Evolutionary conservation across 2,888 invertebrate species (phyloP).

Genomic region (Anthophora plumipes): DNA sequence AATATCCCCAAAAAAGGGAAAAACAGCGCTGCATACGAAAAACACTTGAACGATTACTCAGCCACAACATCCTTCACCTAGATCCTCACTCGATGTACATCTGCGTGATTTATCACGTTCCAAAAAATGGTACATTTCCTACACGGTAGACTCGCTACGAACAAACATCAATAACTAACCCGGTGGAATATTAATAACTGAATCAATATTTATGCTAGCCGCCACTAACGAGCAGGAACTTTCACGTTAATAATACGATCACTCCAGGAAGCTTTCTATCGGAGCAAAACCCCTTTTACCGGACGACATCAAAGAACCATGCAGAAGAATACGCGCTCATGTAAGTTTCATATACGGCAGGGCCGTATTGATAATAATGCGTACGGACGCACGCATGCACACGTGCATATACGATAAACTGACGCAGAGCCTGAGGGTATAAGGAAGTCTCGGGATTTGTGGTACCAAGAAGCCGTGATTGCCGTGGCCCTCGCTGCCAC

Average conservation of each 20-base stretch:
- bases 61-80: too few species aligned
- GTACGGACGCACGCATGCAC: conserved; percentile 45
- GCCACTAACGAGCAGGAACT: conserved; percentile 13
- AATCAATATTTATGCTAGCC: conserved; percentile 43
- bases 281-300: conserved; percentile 39
- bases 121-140: too few species aligned
- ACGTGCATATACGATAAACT: conserved; percentile 64
- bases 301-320: conserved; percentile 55
- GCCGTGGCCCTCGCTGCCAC: conserved; percentile 74
- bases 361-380: conserved; percentile 73
- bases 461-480: conserved; percentile 76
- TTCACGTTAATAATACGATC: conserved; percentile 52
- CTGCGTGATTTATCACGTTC: too few species aligned
- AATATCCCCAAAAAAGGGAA: too few species aligned
- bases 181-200: conserved; percentile 29
- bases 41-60: too few species aligned
- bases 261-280: conserved; percentile 42
- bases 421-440: conserved; percentile 57
- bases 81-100: too few species aligned
- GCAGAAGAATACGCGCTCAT: conserved; percentile 27
- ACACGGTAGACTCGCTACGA: too few species aligned
- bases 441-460: conserved; percentile 76
- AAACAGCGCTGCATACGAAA: too few species aligned
- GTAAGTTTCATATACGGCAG: conserved; percentile 37
- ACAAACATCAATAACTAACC: conserved; percentile 3